Evolutionary conservation across 2,888 invertebrate genomes (phyloP).

Genomic region (Dicranocentrus wangi): DNA sequence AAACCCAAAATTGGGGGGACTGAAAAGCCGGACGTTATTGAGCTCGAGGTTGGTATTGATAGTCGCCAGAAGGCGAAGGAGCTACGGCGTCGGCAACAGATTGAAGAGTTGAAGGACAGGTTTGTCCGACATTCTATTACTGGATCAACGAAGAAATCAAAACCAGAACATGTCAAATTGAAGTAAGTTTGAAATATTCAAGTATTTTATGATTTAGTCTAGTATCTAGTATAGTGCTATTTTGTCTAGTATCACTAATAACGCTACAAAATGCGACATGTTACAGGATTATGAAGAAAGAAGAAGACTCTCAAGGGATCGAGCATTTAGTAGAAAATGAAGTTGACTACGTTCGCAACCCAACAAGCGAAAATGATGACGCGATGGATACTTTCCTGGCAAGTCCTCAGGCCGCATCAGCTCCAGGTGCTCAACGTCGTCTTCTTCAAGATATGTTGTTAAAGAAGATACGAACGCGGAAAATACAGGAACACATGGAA

Average conservation of each 20-base stretch:
- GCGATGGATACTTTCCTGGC: conserved; percentile 30
- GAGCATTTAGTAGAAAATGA: conserved; percentile 74
- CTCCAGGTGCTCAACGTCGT: conserved; percentile 67
- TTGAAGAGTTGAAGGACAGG: conserved; percentile 82
- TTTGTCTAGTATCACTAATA: too few relatives aligned
- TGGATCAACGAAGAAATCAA: conserved; percentile 76
- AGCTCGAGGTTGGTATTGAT: conserved; percentile 74
- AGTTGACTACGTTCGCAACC: conserved; percentile 68
- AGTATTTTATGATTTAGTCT: conserved; percentile 55
- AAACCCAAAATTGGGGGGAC: conserved; percentile 78
- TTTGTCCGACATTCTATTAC: conserved; percentile 81
- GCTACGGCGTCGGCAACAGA: conserved; percentile 75
- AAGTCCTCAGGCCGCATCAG: conserved; percentile 7
- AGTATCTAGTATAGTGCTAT: too few relatives aligned
- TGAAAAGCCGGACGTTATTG: conserved; percentile 77
- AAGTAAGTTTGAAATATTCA: conserved; percentile 78
- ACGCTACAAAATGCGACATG: too few relatives aligned
- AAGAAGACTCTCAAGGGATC: conserved; percentile 73
- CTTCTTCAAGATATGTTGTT: conserved; percentile 58
- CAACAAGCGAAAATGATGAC: conserved; percentile 60
- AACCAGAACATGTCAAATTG: conserved; percentile 78
- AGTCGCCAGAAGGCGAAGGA: conserved; percentile 75
- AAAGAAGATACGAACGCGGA: conserved; percentile 69
- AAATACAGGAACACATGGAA: conserved; percentile 73
- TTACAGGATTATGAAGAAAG: conserved; percentile 75